Evolutionary conservation across 2,888 invertebrate genomes (phyloP), one percentile per base, ranked within the genome.

Genomic region (Tolmerus cingulatus): DNA sequence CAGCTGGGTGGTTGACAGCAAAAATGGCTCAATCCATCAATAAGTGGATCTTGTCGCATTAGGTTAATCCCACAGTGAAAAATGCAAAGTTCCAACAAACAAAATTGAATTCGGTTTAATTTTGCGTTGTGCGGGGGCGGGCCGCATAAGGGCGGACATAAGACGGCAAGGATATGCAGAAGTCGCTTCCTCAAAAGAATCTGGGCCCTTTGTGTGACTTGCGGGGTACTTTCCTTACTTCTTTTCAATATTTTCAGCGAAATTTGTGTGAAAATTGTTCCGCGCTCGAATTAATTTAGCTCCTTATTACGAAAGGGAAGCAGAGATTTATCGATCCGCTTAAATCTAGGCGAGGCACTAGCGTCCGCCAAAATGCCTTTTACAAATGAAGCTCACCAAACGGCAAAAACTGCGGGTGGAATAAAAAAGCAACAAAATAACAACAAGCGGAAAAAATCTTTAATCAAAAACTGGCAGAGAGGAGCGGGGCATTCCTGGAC

Each of bases 1-100:
- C 19, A 40, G 40, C 46, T 19, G 37, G 43, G 19, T 43, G 23
- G 78, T 78, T 78, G 78, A 40, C 78, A 78, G 19, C 43, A 40
- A 19, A 43, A 78, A 78, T 78, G n/a, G 78, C 78, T 78, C 78
- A 40, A 78, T 78, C 43, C 37, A 43, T 78, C 78, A 78, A 78
- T 78, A 78, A 43, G 43, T 40, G 78, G 40, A 78, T 40, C 78
- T 23, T 43, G 78, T 78, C 37, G 78, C 78, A 78, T 78, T 78
- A 78, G 7, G 23, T 14, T 43, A 78, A 78, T 37, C 46, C 78
- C 78, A 19, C 9, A 23, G 43, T 78, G 40, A 43, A 78, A 78
- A 43, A 78, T 40, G 43, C n/a, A 78, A 78, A 40, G 78, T 78
- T 78, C 23, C 37, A 78, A 23, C 66, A 78, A 78, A 78, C 40